Evolutionary conservation across 2,113 vertebrate species (phyloP).

Genomic region (Proteles cristata): DNA sequence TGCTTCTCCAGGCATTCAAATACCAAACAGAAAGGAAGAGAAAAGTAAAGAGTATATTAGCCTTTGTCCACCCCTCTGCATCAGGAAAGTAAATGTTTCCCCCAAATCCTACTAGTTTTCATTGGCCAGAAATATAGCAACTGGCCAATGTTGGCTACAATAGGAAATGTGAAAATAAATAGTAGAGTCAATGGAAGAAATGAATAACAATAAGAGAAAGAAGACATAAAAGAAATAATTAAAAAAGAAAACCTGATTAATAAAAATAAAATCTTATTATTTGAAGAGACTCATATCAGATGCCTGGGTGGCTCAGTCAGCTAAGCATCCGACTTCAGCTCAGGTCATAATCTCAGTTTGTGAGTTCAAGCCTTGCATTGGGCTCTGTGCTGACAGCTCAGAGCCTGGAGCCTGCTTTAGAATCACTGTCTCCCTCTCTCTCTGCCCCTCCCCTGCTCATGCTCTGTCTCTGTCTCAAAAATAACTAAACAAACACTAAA

Average conservation of each 20-base stretch:
- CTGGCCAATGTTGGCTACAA: not conserved
- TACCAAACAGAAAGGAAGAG: not conserved
- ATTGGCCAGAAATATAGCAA: not conserved
- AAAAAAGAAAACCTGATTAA: constrained; percentile 2
- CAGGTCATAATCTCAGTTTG: too few relatives aligned
- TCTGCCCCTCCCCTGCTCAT: too few relatives aligned
- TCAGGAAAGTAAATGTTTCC: not conserved
- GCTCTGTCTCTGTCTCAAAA: too few relatives aligned
- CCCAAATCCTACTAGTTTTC: not conserved
- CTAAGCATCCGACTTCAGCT: too few relatives aligned
- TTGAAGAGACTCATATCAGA: constrained; percentile 32
- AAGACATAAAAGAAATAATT: constrained; percentile 17
- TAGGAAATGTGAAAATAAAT: constrained; percentile 7
- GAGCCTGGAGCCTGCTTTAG: too few relatives aligned
- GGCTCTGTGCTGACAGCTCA: too few relatives aligned
- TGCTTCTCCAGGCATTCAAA: not conserved
- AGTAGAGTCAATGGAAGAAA: not conserved
- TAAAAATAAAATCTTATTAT: constrained; percentile 55
- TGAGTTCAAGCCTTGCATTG: too few relatives aligned
- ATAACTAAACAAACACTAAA: too few relatives aligned
- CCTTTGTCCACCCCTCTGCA: not conserved
- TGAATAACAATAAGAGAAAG: not conserved
- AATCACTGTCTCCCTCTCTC: too few relatives aligned
- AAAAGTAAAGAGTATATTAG: not conserved
- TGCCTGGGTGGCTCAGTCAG: too few relatives aligned